A percentile compares a stretch with the other conserved stretches of the same genome.
Conservation (phyloP, 1,140 invertebrate genomes). For the Drosophila busckii region DNA sequence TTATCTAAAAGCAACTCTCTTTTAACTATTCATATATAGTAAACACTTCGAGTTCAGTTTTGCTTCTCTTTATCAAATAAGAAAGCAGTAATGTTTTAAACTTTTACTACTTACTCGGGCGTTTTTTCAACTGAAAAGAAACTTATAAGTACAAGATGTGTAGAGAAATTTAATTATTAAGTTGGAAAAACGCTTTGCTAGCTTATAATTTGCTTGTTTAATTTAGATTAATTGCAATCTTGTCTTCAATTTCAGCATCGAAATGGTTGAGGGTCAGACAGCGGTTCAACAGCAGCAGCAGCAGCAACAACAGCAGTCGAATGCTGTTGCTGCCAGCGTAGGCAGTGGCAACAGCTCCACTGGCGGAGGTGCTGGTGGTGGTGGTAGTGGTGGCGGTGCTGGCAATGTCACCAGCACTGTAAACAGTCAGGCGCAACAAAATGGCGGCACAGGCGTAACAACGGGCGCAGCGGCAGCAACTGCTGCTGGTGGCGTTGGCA, state of each 20-base stretch:
- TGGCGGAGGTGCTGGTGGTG: background rate
- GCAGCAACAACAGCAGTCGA: conserved; percentile 21
- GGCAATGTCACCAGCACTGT: conserved; percentile 24
- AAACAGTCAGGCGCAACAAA: conserved; percentile 61
- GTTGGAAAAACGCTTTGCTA: no score
- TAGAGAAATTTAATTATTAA: no score
- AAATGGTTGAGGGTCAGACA: conserved; percentile 67
- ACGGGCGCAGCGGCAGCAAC: conserved; percentile 8
- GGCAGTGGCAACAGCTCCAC: conserved; percentile 5
- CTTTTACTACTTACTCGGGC: background rate
- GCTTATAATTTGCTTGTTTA: no score
- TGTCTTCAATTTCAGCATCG: conserved; percentile 22
- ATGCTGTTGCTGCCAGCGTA: conserved; percentile 7
- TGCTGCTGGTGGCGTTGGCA: conserved; percentile 15
- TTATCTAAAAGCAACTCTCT: conserved; percentile 44
- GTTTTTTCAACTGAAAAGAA: background rate
- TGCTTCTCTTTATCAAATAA: conserved; percentile 15
- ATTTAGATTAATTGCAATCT: background rate
- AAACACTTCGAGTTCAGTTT: conserved; percentile 6
- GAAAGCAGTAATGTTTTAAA: conserved; percentile 28
- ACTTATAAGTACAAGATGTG: no score
- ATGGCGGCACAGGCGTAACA: conserved; percentile 48
- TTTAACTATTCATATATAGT: conserved; percentile 8
- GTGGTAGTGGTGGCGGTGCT: conserved; percentile 15
- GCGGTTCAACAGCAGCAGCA: conserved; percentile 56